These are phyloP conservation scores for Aphrocallistes beatrix DNA, from an alignment of 37 sponge, comb jelly and placozoan genomes.

Conservation along the genomic window DNA sequence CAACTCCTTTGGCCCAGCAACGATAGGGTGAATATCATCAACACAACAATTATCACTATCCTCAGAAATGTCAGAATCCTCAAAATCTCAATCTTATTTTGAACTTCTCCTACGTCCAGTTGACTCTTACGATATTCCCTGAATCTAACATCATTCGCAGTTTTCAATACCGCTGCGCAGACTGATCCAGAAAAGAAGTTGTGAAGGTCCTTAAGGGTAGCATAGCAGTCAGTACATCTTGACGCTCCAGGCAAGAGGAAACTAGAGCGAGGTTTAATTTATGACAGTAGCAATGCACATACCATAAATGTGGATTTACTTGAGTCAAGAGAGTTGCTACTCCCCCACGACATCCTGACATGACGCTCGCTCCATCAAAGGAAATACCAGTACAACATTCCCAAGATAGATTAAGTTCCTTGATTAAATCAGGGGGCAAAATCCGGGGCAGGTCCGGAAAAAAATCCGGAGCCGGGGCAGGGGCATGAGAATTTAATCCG, in stretches of 20 bases:
- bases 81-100: background rate
- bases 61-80: constrained; percentile 14
- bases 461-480: no score
- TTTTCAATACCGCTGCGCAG: background rate
- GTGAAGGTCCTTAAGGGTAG: constrained; percentile 4
- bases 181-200: constrained; percentile 14
- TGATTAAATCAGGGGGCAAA: background rate
- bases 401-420: background rate
- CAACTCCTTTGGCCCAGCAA: background rate
- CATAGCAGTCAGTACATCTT: background rate
- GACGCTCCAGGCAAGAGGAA: constrained; percentile 15
- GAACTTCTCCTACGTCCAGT: background rate
- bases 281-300: constrained; percentile 19
- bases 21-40: constrained; percentile 17
- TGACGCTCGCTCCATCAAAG: constrained; percentile 17
- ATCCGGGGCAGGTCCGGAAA: no score
- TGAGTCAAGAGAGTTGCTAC: constrained; percentile 10
- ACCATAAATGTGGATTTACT: background rate
- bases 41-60: constrained; percentile 11
- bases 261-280: constrained; percentile 14
- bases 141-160: constrained; percentile 10
- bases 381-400: constrained; percentile 3
- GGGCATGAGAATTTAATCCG: no score
- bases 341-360: constrained; percentile 19
- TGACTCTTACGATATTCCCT: background rate